Conservation (phyloP, 1,140 invertebrate species). For the Zaprionus kolodkinae region DNA sequence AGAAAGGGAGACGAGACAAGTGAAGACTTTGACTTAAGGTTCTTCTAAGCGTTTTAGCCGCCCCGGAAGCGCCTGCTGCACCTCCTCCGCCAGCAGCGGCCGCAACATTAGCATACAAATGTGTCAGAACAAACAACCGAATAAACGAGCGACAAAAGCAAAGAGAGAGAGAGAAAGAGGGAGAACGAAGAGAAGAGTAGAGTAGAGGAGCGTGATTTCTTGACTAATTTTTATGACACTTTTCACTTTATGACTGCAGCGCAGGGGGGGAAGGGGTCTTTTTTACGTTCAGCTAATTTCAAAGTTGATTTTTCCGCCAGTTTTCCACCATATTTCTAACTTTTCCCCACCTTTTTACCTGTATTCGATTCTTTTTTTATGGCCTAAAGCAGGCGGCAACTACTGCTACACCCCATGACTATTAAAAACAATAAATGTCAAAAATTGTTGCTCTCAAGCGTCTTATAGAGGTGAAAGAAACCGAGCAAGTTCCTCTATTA, state of each 20-base stretch:
- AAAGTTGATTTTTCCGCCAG: conserved; percentile 42
- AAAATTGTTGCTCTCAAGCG: conserved; percentile 40
- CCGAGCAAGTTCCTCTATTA: conserved; percentile 37
- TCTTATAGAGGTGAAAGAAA: conserved; percentile 38
- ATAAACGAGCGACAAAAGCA: conserved; percentile 55
- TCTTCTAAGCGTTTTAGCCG: conserved; percentile 51
- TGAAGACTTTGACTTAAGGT: not conserved
- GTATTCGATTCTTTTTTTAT: conserved; percentile 62
- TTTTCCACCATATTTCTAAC: not conserved
- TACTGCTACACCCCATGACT: conserved; percentile 26
- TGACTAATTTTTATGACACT: conserved; percentile 83
- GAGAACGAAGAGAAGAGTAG: conserved; percentile 21
- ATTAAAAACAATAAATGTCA: conserved; percentile 83
- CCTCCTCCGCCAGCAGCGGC: conserved; percentile 25
- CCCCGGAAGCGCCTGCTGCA: conserved; percentile 62
- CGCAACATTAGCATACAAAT: conserved; percentile 79
- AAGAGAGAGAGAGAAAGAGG: conserved; percentile 28
- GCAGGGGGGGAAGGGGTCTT: too few species aligned
- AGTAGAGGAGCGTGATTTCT: conserved; percentile 67
- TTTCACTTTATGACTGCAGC: conserved; percentile 71
- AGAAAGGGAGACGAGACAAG: conserved; percentile 21
- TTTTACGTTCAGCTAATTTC: conserved; percentile 53
- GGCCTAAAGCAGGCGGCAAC: conserved; percentile 8
- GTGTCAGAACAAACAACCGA: conserved; percentile 79
- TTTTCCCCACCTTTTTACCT: conserved; percentile 42